Percentiles rank a stretch among this genome's conserved stretches.
These are phyloP conservation scores for Phylloscopus collybita DNA, from an alignment of 2,797 vertebrate species.

Conservation along the genomic window DNA sequence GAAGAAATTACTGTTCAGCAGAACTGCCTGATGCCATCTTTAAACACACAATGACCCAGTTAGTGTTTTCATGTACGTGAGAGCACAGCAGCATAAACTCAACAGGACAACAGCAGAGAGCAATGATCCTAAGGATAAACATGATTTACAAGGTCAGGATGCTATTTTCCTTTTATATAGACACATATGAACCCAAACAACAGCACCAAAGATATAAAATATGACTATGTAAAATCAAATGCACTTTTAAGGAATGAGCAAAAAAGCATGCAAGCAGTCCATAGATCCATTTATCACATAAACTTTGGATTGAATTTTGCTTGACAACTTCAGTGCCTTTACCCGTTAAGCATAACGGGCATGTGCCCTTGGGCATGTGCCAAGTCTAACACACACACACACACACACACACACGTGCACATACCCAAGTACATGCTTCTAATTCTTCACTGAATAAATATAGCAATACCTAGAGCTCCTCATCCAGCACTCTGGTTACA, in stretches of 20 bases:
- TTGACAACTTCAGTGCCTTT: not conserved
- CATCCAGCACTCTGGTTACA: not conserved
- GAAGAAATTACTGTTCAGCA: not conserved
- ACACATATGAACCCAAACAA: not conserved
- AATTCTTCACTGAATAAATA: conserved; percentile 9
- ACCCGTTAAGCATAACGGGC: rapidly evolving
- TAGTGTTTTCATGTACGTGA: not conserved
- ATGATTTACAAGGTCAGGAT: not conserved
- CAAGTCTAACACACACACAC: not conserved
- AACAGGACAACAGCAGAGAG: not conserved
- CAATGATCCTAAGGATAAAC: not conserved
- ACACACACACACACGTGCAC: not conserved
- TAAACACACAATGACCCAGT: not conserved
- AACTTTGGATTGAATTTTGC: not conserved
- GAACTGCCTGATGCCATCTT: not conserved
- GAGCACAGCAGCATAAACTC: not conserved
- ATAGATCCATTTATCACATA: not conserved
- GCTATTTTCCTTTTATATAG: not conserved
- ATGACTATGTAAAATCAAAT: not conserved
- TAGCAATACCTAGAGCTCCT: not conserved
- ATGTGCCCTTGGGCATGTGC: not conserved
- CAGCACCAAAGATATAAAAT: not conserved
- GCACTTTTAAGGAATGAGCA: not conserved
- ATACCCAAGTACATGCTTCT: not conserved
- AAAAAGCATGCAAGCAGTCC: not conserved